These are phyloP conservation scores for Cheilosia vernalis DNA, from an alignment of 2,888 invertebrate genomes.

Conservation along the genomic window DNA sequence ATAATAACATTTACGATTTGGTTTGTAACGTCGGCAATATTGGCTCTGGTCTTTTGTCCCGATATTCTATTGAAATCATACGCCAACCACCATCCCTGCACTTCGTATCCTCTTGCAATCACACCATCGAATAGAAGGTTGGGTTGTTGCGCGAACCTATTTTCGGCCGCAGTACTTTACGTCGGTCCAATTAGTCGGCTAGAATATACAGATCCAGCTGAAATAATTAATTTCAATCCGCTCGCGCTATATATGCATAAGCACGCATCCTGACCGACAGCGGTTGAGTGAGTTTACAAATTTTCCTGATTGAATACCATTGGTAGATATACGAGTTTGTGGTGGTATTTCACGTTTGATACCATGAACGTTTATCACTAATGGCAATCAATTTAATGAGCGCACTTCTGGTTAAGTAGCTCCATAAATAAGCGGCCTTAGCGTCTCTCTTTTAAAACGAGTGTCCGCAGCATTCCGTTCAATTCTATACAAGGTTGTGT, in stretches of 20 bases:
- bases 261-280: neutral
- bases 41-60: neutral
- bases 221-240: constrained; percentile 35
- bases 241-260: neutral
- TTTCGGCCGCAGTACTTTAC: constrained; percentile 23
- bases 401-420: constrained; percentile 43
- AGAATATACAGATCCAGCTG: neutral
- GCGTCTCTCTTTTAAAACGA: neutral
- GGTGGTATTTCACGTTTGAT: constrained; percentile 19
- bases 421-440: constrained; percentile 33
- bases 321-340: constrained; percentile 5
- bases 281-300: constrained; percentile 38
- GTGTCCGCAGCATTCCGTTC: constrained; percentile 25
- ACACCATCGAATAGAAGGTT: no score
- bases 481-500: constrained; percentile 17
- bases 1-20: neutral
- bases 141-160: constrained; percentile 2
- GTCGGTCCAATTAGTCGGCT: constrained; percentile 27
- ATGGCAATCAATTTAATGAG: constrained; percentile 68
- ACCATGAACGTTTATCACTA: neutral
- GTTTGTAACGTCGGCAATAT: neutral
- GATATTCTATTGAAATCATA: neutral
- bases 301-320: constrained; percentile 59
- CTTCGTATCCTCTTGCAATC: neutral
- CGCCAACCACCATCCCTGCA: neutral